These are phyloP conservation scores for Melanchra persicariae DNA, from an alignment of 2,888 invertebrate species.

Conservation along the genomic window DNA sequence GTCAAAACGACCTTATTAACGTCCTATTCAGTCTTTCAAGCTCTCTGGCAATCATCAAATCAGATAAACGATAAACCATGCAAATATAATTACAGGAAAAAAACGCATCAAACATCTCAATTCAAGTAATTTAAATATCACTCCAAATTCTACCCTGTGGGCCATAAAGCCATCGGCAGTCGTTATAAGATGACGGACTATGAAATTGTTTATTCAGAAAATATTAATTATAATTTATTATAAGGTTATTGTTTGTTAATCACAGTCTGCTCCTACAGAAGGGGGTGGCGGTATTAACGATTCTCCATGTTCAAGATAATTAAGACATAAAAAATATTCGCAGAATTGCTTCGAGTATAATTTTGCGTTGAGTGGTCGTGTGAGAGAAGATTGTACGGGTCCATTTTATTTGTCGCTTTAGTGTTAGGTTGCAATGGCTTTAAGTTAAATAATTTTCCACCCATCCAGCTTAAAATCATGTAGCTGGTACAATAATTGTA, in stretches of 20 bases:
- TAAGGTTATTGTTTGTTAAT: conserved; percentile 81
- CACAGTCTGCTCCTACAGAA: conserved; percentile 64
- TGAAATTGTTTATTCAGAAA: conserved; percentile 72
- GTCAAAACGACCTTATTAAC: no score
- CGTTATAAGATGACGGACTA: conserved; percentile 49
- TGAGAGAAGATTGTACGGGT: conserved; percentile 47
- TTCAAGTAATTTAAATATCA: conserved; percentile 17
- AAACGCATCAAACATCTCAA: conserved; percentile 17
- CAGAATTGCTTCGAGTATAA: conserved; percentile 68
- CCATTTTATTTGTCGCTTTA: conserved; percentile 50
- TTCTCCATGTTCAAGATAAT: conserved; percentile 71
- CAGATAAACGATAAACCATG: not conserved
- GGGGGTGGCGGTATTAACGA: conserved; percentile 67
- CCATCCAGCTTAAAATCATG: no score
- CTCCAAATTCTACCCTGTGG: conserved; percentile 35
- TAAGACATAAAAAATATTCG: conserved; percentile 79
- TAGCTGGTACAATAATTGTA: no score
- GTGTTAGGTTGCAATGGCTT: conserved; percentile 21
- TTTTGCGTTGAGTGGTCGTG: conserved; percentile 39
- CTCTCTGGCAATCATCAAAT: not conserved
- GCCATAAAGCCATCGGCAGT: conserved; percentile 51
- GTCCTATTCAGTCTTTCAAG: not conserved
- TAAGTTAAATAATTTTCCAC: conserved; percentile 1
- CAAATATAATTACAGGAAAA: not conserved
- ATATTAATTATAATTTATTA: conserved; percentile 78